Evolutionary conservation across 2,797 vertebrate genomes (phyloP).

Genomic region (Eulemur rubriventer): DNA sequence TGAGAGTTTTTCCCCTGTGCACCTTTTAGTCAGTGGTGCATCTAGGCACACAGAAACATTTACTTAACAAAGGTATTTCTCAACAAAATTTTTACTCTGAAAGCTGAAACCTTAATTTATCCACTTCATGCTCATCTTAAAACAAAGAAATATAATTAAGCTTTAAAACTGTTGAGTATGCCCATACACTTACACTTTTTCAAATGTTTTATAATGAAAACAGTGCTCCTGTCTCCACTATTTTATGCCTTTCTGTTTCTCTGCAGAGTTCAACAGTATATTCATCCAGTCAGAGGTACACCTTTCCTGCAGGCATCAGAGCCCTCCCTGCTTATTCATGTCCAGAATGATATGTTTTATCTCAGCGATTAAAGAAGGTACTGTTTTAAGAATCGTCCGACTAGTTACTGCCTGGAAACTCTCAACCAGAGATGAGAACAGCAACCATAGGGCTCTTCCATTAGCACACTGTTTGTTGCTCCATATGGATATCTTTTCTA

Average conservation of each 20-base stretch:
- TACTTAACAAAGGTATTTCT: not conserved
- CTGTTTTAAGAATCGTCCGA: constrained; percentile 36
- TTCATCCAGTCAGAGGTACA: constrained; percentile 51
- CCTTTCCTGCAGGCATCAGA: constrained; percentile 30
- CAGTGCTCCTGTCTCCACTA: not conserved
- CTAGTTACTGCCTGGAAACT: constrained; percentile 44
- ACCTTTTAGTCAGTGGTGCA: not conserved
- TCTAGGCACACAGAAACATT: not conserved
- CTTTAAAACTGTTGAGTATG: not conserved
- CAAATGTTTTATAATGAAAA: not conserved
- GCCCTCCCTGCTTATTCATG: not conserved
- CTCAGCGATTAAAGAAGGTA: constrained; percentile 44
- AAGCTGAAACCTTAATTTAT: constrained; percentile 20
- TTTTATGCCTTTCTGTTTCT: constrained; percentile 28
- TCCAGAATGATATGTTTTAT: constrained; percentile 57
- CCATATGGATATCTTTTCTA: constrained; percentile 53
- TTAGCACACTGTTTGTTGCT: constrained; percentile 28
- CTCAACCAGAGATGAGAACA: constrained; percentile 53
- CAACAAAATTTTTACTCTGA: constrained; percentile 37
- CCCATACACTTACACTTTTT: not conserved
- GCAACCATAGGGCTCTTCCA: not conserved
- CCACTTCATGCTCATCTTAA: not conserved
- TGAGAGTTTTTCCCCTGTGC: not conserved
- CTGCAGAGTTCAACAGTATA: constrained; percentile 16
- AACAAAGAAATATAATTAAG: constrained; percentile 12